These are phyloP conservation scores for Antennarius maculatus DNA, from an alignment of 2,797 vertebrate species.

Conservation along the genomic window DNA sequence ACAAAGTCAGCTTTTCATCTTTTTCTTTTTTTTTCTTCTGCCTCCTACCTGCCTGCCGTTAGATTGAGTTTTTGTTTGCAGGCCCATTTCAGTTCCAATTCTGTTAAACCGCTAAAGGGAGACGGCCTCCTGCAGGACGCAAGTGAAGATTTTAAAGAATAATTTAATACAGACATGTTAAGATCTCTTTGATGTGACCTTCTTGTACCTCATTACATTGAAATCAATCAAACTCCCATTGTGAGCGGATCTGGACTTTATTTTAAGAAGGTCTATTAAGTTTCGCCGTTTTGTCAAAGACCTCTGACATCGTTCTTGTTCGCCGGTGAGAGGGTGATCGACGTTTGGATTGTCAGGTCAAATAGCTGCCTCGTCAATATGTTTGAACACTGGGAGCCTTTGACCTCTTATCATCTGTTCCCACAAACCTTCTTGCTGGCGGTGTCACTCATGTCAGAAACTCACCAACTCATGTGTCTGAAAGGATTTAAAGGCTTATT, in stretches of 20 bases:
- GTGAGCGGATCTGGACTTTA: slow-evolving; percentile 12
- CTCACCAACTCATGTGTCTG: not conserved
- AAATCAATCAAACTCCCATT: slow-evolving; percentile 22
- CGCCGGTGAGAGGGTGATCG: slow-evolving; percentile 43
- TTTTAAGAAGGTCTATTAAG: slow-evolving; percentile 24
- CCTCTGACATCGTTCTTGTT: slow-evolving; percentile 10
- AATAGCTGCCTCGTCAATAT: slow-evolving; percentile 56
- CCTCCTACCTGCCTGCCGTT: slow-evolving; percentile 48
- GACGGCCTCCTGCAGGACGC: not conserved
- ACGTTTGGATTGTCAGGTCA: slow-evolving; percentile 52
- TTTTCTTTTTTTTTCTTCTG: slow-evolving; percentile 55
- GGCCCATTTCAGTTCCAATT: slow-evolving; percentile 26
- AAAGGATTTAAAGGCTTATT: too few species aligned
- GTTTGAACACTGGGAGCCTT: slow-evolving; percentile 49
- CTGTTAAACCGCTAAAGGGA: not conserved
- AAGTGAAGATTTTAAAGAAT: not conserved
- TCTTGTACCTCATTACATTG: slow-evolving; percentile 5
- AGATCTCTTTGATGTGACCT: not conserved
- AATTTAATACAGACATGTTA: not conserved
- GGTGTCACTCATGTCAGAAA: slow-evolving; percentile 55
- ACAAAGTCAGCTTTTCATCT: slow-evolving; percentile 59
- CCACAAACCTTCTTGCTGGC: slow-evolving; percentile 56
- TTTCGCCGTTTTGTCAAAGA: slow-evolving; percentile 4
- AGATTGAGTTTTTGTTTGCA: slow-evolving; percentile 46
- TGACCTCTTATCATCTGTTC: slow-evolving; percentile 63